A percentile compares a stretch with the other conserved stretches of the same genome.
Conservation (phyloP, 2,888 invertebrate genomes). For the Nebria salina region DNA sequence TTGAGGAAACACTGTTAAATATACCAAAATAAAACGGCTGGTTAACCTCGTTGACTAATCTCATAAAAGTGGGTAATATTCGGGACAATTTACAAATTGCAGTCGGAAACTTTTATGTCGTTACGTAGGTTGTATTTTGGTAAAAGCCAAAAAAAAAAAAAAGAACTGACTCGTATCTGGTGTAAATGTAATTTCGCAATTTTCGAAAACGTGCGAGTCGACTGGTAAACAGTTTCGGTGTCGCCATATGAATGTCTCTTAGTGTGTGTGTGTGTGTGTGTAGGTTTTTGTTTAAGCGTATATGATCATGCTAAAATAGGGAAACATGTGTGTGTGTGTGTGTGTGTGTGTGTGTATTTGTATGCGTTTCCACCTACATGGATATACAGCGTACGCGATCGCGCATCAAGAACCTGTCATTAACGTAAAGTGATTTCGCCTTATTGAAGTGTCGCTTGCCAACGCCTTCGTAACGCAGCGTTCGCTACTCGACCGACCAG, state of each 20-base stretch:
- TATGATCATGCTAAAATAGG: constrained; percentile 9
- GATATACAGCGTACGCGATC: constrained; percentile 13
- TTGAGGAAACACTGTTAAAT: too few species aligned
- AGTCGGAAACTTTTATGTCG: constrained; percentile 4
- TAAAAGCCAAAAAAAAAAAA: background rate
- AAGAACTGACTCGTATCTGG: background rate
- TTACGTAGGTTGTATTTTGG: constrained; percentile 9
- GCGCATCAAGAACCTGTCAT: constrained; percentile 16
- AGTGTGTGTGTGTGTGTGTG: constrained; percentile 11
- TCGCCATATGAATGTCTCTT: background rate
- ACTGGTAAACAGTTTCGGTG: constrained; percentile 21
- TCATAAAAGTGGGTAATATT: background rate
- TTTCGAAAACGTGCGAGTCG: constrained; percentile 11
- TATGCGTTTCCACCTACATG: background rate
- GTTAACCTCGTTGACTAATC: background rate
- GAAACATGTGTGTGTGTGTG: constrained; percentile 1
- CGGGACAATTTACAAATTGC: background rate
- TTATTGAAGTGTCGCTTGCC: constrained; percentile 40
- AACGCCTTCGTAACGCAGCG: constrained; percentile 1
- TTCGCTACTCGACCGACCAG: constrained; percentile 8
- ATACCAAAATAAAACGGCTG: too few species aligned
- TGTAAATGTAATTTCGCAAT: constrained; percentile 25
- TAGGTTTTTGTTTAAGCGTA: constrained; percentile 20
- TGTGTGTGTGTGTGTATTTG: background rate
- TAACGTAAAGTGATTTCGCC: constrained; percentile 42